A percentile compares a stretch with the other conserved stretches of the same genome.
These are phyloP conservation scores for Galerucella calmariensis DNA, from an alignment of 2,888 invertebrate genomes.

Conservation along the genomic window DNA sequence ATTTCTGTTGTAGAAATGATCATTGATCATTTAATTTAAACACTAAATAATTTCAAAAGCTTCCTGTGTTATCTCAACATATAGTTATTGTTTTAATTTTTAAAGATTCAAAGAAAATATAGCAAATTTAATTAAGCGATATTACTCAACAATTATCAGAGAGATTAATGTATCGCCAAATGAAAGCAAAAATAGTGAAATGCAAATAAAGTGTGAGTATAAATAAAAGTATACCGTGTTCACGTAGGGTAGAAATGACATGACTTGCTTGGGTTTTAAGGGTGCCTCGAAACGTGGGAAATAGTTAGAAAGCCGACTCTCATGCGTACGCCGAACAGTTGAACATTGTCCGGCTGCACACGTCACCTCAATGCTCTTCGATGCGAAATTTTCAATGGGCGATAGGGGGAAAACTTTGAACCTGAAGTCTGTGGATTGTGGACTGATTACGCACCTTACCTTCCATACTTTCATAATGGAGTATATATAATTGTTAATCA, in stretches of 20 bases:
- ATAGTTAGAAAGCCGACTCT: slow-evolving; percentile 61
- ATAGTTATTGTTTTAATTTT: too few relatives aligned
- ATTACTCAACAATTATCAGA: neutral
- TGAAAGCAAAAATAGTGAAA: slow-evolving; percentile 39
- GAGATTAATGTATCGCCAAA: neutral
- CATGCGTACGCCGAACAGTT: slow-evolving; percentile 56
- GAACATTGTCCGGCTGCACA: slow-evolving; percentile 54
- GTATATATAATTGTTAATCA: neutral
- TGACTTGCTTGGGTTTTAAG: slow-evolving; percentile 54
- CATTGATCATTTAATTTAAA: too few relatives aligned
- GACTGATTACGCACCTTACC: neutral
- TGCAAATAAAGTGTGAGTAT: slow-evolving; percentile 50
- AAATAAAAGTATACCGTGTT: slow-evolving; percentile 29
- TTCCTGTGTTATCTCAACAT: too few relatives aligned
- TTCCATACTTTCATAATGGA: neutral
- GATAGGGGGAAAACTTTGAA: slow-evolving; percentile 25
- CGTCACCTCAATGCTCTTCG: slow-evolving; percentile 44
- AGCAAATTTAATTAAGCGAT: too few relatives aligned
- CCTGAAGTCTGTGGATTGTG: slow-evolving; percentile 24
- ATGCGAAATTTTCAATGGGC: slow-evolving; percentile 32
- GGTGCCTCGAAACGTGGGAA: slow-evolving; percentile 63
- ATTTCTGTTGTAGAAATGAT: too few relatives aligned
- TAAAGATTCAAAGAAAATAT: too few relatives aligned
- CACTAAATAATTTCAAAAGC: too few relatives aligned
- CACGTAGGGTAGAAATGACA: slow-evolving; percentile 60